Evolutionary conservation across 2,888 invertebrate species (phyloP), one percentile per base, ranked within the genome.

Genomic region (Agrenia bidenticulata): DNA sequence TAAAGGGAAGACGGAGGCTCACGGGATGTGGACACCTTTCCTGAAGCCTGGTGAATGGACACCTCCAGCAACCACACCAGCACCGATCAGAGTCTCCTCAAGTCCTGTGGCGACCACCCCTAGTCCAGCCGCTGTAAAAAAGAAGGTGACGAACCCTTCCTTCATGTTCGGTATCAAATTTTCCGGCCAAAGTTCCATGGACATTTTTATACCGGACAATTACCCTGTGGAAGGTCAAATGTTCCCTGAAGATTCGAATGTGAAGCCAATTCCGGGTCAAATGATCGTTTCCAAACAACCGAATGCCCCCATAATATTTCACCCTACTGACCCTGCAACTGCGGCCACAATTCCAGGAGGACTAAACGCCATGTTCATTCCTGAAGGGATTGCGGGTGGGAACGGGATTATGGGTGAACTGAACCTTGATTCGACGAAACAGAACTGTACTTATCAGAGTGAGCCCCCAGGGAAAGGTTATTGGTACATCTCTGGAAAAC

Each of bases 31-130:
- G 66, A 42, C 37, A 11, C 4, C 39, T 0, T 66, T 39, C 21
- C 24, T 66, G 15, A 50, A 27, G 5, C 45, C 54, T 9, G 27
- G 55, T 2, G 59, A 66, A 15, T 66, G 63, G 63, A 59, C 39
- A 17, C 49, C 50, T 23, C 32, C 32, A 4, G 11, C 32, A 4
- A 32, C 32, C 5, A 32, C 11, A 7, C 39, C 56, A 13, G 49
- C 60, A n/a, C 19, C 54, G 11, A 4, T 11, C 32, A 32, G 11
- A 32, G 32, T 11, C 32, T 11, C 11, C 11, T 11, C 32, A 4
- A 4, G 5, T 7, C 32, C 32, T 7, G 5, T 7, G 32, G 32
- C 55, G 1, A 39, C 60, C 1, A 2, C n/a, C 19, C 13, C 51
- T 1, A 7, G 5, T 32, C 32, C 32, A 4, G 11, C 32, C 5